phyloP scores from a whole-genome alignment of 2,888 invertebrate species.

The Drosophila bunnanda region DNA sequence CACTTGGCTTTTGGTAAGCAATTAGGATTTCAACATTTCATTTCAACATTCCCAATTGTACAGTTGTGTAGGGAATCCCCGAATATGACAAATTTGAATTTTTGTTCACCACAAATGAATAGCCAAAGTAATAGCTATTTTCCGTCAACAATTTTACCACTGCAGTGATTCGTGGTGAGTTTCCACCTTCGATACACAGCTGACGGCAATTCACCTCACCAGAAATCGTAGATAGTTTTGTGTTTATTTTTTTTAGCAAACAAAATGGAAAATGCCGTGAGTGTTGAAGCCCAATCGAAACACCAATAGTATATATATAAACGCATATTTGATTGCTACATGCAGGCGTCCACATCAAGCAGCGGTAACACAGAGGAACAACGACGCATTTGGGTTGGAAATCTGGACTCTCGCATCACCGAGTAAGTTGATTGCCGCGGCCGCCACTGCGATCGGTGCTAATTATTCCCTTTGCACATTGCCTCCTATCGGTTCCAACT shows the following conservation, averaged over 20 bases:
- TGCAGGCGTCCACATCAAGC: conserved; percentile 1
- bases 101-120: neutral
- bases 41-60: too few species aligned
- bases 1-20: too few species aligned
- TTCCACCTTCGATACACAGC: conserved; percentile 1
- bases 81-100: neutral
- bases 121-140: neutral
- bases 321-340: too few species aligned
- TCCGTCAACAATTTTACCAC: neutral
- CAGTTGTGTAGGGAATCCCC: too few species aligned
- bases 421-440: conserved; percentile 90
- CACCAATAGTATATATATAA: neutral
- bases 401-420: conserved; percentile 94
- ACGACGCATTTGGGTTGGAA: conserved; percentile 93
- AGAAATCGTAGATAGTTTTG: neutral
- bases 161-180: neutral
- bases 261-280: conserved; percentile 13
- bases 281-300: neutral
- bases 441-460: conserved; percentile 32
- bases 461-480: conserved; percentile 57
- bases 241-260: neutral
- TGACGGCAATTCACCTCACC: neutral
- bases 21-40: too few species aligned
- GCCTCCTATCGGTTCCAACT: conserved; percentile 94
- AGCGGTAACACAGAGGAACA: conserved; percentile 74